Conservation (phyloP, 2,888 invertebrate species). For the Galeopsomyia nigrocyanea region DNA sequence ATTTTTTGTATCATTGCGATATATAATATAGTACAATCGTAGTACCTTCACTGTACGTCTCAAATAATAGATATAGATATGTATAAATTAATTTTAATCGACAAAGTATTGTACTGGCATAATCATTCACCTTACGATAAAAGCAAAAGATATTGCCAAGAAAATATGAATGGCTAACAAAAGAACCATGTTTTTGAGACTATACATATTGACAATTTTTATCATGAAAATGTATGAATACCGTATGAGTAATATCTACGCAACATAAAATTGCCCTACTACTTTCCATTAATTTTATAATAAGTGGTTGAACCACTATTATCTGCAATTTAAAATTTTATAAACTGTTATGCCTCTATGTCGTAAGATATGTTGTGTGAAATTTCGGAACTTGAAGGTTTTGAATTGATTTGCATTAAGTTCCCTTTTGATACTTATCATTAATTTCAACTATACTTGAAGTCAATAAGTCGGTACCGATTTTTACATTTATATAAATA, state of each 20-base stretch:
- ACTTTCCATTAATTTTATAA: conserved; percentile 19
- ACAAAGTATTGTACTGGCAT: conserved; percentile 40
- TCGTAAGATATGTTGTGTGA: background rate
- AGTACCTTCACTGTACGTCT: conserved; percentile 44
- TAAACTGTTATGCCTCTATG: conserved; percentile 26
- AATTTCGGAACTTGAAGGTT: conserved; percentile 21
- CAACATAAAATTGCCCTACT: background rate
- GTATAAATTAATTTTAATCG: conserved; percentile 33
- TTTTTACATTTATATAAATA: conserved; percentile 30
- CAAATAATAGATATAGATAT: conserved; percentile 41
- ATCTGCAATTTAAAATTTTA: conserved; percentile 24
- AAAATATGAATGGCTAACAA: too few species aligned
- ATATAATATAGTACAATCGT: conserved; percentile 43
- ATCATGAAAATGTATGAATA: too few species aligned
- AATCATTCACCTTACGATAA: conserved; percentile 17
- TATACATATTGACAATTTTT: too few species aligned
- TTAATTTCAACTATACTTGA: conserved; percentile 10
- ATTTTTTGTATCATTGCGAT: conserved; percentile 30
- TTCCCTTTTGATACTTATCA: conserved; percentile 19
- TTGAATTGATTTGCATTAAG: conserved; percentile 14
- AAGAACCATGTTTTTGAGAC: too few species aligned
- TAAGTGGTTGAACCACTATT: conserved; percentile 29
- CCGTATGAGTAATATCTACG: too few species aligned
- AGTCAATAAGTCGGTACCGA: conserved; percentile 33
- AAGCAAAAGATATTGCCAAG: conserved; percentile 3